Evolutionary conservation across 2,797 vertebrate species (phyloP).

Genomic region (Malurus splendens): DNA sequence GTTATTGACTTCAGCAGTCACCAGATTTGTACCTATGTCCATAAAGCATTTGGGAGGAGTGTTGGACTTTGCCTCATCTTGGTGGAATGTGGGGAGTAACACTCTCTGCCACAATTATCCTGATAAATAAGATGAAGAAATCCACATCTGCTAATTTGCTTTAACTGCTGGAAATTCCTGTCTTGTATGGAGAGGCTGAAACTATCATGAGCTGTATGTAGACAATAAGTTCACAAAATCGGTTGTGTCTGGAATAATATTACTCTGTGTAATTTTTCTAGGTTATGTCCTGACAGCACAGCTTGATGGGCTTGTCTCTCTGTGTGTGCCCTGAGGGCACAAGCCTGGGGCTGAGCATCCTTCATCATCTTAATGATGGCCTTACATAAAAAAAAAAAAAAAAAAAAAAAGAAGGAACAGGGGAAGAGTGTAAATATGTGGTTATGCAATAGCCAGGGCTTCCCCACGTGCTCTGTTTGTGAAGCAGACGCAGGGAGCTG

Average conservation of each 20-base stretch:
- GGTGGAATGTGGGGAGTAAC: accelerated
- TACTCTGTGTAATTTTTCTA: background rate
- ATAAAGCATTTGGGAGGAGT: background rate
- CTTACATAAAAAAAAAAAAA: background rate
- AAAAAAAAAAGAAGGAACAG: background rate
- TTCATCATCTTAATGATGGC: accelerated
- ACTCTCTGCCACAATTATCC: accelerated
- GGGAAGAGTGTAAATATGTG: background rate
- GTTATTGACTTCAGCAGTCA: background rate
- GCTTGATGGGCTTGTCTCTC: background rate
- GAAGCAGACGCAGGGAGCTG: background rate
- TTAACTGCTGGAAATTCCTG: background rate
- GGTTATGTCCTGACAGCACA: background rate
- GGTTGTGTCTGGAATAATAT: background rate
- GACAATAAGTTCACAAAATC: background rate
- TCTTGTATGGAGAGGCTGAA: background rate
- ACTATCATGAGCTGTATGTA: accelerated
- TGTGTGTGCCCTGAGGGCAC: accelerated
- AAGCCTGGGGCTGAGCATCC: background rate
- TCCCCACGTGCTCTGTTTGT: background rate
- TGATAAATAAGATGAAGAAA: background rate
- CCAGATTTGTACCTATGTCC: background rate
- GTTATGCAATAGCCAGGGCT: background rate
- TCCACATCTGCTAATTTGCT: background rate
- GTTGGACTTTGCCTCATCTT: accelerated